These are phyloP conservation scores for Brachyistius frenatus DNA, from an alignment of 2,113 vertebrate species.

Conservation along the genomic window DNA sequence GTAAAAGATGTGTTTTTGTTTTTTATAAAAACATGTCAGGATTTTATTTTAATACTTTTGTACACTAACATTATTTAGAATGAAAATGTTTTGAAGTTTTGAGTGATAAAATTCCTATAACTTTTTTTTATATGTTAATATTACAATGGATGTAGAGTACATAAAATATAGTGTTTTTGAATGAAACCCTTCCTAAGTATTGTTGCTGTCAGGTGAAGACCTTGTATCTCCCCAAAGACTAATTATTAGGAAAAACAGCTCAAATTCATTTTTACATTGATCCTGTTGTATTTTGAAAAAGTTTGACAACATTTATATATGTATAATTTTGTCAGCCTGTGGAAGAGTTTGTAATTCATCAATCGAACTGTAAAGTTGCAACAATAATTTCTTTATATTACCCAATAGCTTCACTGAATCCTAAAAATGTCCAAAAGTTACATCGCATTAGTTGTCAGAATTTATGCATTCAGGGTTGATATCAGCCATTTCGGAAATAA, in stretches of 20 bases:
- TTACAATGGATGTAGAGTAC: slow-evolving; percentile 15
- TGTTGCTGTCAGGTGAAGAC: slow-evolving; percentile 28
- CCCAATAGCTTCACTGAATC: not conserved
- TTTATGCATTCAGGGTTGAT: not conserved
- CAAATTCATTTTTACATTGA: not conserved
- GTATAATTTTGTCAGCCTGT: too few relatives aligned
- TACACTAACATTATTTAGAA: slow-evolving; percentile 28
- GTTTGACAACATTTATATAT: too few relatives aligned
- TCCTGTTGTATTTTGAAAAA: too few relatives aligned
- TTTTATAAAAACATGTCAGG: not conserved
- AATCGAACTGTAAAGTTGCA: too few relatives aligned
- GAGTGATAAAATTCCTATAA: slow-evolving; percentile 14
- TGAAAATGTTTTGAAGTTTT: slow-evolving; percentile 29
- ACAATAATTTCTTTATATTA: not conserved
- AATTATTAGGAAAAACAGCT: not conserved
- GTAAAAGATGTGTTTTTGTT: not conserved
- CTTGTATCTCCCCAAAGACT: not conserved
- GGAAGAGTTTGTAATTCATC: too few relatives aligned
- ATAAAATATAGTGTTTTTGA: slow-evolving; percentile 17
- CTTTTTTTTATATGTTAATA: not conserved
- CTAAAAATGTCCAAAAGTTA: not conserved
- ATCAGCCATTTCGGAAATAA: not conserved
- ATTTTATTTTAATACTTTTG: slow-evolving; percentile 31
- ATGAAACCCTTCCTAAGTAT: slow-evolving; percentile 30
- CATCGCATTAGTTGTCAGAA: too few relatives aligned